Base-by-base conservation (phyloP, 2,113 vertebrate genomes). In the Saimiri boliviensis region DNA sequence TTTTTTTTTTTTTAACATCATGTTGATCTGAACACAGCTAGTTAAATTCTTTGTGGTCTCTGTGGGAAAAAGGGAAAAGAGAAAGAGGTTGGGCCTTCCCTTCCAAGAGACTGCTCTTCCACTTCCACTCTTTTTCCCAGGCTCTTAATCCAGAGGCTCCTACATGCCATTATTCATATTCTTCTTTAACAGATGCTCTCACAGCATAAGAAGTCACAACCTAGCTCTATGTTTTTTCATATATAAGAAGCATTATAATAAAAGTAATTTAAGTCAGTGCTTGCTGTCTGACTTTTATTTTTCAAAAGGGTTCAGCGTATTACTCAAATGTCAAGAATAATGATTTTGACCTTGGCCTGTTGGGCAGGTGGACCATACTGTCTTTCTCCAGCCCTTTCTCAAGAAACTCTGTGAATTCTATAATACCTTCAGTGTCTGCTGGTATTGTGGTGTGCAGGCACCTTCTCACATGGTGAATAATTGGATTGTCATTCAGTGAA, bases 351-450 rank as follows among this genome's bases (percentile, higher is more conserved):
- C 19, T 88, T 17, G 14, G 30, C 11, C 47, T 68, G n/a, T 85
- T 12, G 12, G 27, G 35, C 27, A 37, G 70, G 35, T 11, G 17
- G 86, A 74, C 37, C 27, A 25, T 0, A 0, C 21, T 2, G 0
- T 20, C 66, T 25, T 5, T 25, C 32, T 37, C 76, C 1, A 19
- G 49, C 14, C 73, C 58, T 92, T 82, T 86, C 66, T 80, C 35
- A 25, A 37, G 54, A 68, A 49, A 23, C 30, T 25, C 10, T 14
- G 0, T 86, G 56, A 56, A 35, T 73, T 92, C 76, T 35, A 5
- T 23, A 23, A 27, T 17, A 47, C 25, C 45, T 4, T 25, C 13
- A 5, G 49, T 60, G 25, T 74, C 70, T 30, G n/a, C 32, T 16
- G 35, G 47, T 5, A 3, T 16, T 82, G 56, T 19, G 76, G 21